Conservation (phyloP, 2,113 vertebrate genomes). For the Himantopus leucocephalus region DNA sequence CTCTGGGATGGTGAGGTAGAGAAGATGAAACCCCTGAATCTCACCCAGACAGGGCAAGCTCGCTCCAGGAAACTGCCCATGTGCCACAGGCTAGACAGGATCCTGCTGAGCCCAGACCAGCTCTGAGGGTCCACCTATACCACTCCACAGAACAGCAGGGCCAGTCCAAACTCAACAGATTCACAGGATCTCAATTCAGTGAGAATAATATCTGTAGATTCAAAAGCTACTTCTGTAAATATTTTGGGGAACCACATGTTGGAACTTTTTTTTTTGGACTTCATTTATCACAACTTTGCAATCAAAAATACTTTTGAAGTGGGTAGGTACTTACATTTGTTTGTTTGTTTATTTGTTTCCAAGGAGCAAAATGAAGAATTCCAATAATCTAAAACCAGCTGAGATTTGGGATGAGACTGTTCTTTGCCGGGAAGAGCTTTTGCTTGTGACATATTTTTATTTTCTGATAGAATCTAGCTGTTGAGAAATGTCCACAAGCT, state of each 20-base stretch:
- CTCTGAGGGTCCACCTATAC: background rate
- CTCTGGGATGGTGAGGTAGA: background rate
- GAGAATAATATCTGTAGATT: background rate
- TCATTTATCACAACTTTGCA: background rate
- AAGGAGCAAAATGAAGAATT: background rate
- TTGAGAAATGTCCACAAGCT: background rate
- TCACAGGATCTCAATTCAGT: background rate
- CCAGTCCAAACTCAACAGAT: background rate
- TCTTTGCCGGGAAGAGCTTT: background rate
- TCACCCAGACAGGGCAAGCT: background rate
- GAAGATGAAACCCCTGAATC: background rate
- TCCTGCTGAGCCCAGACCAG: background rate
- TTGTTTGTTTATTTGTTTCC: background rate
- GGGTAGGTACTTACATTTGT: accelerated
- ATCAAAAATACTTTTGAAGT: background rate
- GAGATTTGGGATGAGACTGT: background rate
- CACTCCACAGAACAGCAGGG: accelerated
- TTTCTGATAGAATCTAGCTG: background rate
- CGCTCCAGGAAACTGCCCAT: accelerated
- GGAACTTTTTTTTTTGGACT: background rate
- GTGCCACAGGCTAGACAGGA: background rate
- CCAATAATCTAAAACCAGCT: background rate
- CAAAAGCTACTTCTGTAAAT: background rate
- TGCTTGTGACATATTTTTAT: background rate
- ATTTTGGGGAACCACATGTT: background rate